Evolutionary conservation across 2,888 invertebrate genomes (phyloP).

Genomic region (Tenodera sinensis): DNA sequence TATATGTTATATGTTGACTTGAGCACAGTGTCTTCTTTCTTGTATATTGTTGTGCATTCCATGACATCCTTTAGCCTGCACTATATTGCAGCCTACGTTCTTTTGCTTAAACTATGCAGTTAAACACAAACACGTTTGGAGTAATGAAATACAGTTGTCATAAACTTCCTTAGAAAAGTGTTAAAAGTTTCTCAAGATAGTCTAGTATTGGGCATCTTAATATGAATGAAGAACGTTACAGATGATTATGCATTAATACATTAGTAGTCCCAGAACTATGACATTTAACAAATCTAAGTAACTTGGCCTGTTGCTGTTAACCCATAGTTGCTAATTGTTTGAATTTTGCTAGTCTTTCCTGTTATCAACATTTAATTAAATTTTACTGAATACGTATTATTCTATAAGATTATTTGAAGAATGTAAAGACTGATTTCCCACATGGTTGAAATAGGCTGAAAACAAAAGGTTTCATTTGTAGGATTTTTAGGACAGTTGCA

Average conservation of each 20-base stretch:
- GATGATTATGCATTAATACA: background rate
- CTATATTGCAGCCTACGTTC: background rate
- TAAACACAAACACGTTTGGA: background rate
- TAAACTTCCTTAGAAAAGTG: background rate
- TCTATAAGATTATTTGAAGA: background rate
- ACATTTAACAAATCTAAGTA: background rate
- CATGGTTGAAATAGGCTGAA: background rate
- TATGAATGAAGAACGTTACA: background rate
- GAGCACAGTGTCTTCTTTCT: background rate
- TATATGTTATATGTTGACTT: background rate
- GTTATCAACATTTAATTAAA: background rate
- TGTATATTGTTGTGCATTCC: background rate
- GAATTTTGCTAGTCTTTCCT: background rate
- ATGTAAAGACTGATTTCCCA: background rate
- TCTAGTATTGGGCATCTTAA: background rate
- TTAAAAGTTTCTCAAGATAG: background rate
- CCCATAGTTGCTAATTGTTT: background rate
- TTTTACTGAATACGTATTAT: background rate
- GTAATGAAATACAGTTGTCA: background rate
- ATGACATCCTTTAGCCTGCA: background rate
- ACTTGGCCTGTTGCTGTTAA: too few species aligned
- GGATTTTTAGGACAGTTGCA: background rate
- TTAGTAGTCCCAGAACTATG: background rate
- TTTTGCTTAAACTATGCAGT: background rate
- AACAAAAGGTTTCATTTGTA: background rate